Conservation (phyloP, 2,797 vertebrate species). For the Arctocebus calabarensis region DNA sequence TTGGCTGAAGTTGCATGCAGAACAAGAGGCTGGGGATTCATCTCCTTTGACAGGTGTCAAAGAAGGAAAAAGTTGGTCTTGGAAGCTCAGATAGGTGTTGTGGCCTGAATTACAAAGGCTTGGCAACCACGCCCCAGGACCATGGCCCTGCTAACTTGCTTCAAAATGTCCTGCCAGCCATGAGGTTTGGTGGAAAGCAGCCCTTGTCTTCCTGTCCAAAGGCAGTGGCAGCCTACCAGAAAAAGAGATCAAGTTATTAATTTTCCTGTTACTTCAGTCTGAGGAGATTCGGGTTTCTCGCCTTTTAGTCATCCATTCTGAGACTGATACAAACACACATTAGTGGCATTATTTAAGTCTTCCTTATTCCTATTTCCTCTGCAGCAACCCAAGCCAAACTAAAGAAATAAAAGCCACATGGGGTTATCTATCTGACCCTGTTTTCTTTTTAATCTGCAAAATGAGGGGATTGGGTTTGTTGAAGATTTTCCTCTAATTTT, state of each 20-base stretch:
- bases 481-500: neutral
- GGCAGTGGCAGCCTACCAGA: neutral
- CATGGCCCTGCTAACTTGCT: accelerated
- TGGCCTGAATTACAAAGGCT: neutral
- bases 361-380: neutral
- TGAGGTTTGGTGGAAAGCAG: neutral
- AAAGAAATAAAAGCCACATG: neutral
- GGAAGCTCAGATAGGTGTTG: neutral
- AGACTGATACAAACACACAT: neutral
- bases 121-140: neutral
- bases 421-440: neutral
- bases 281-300: neutral
- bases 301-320: neutral
- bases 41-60: neutral
- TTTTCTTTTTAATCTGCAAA: neutral
- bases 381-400: neutral
- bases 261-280: neutral
- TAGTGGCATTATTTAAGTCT: neutral
- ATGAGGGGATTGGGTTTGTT: neutral
- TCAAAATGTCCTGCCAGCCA: neutral
- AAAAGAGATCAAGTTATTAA: neutral
- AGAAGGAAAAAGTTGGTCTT: neutral
- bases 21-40: neutral
- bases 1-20: neutral
- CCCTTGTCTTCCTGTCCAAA: neutral